A percentile compares a stretch with the other conserved stretches of the same genome.
These are phyloP conservation scores for Nipponacmea schrenckii DNA, from an alignment of 2,888 invertebrate species.

Conservation along the genomic window DNA sequence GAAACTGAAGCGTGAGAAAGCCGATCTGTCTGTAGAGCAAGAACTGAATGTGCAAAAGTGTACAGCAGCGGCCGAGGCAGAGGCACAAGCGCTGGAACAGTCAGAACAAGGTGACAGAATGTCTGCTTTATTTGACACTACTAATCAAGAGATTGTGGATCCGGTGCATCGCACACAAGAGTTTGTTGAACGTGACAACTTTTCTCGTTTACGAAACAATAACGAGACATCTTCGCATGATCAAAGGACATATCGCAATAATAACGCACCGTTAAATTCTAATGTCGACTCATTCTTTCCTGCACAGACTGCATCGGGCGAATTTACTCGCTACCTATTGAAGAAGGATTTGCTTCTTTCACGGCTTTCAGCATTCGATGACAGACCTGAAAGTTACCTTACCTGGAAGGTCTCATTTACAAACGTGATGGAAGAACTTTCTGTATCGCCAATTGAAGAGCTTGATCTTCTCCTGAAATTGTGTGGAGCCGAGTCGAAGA, in stretches of 20 bases:
- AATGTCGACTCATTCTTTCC: neutral
- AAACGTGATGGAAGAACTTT: constrained; percentile 14
- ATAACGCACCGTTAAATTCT: neutral
- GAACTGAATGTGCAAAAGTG: neutral
- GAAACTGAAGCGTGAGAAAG: neutral
- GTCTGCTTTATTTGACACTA: neutral
- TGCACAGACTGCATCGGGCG: neutral
- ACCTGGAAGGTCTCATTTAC: constrained; percentile 19
- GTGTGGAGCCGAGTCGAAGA: constrained; percentile 23
- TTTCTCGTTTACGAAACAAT: neutral
- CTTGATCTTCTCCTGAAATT: constrained; percentile 24
- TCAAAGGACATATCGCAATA: no score
- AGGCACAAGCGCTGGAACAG: neutral
- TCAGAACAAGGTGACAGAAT: neutral
- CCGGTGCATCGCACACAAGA: neutral
- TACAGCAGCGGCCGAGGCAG: neutral
- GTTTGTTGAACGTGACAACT: neutral
- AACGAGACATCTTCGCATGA: neutral
- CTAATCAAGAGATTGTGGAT: neutral
- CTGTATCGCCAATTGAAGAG: constrained; percentile 17
- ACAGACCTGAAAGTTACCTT: constrained; percentile 15
- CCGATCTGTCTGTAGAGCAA: neutral
- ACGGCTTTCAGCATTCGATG: constrained; percentile 14
- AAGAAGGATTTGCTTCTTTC: constrained; percentile 18
- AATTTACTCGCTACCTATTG: constrained; percentile 6